These are phyloP conservation scores for Chelonia mydas DNA, from an alignment of 2,797 vertebrate genomes.

Conservation along the genomic window DNA sequence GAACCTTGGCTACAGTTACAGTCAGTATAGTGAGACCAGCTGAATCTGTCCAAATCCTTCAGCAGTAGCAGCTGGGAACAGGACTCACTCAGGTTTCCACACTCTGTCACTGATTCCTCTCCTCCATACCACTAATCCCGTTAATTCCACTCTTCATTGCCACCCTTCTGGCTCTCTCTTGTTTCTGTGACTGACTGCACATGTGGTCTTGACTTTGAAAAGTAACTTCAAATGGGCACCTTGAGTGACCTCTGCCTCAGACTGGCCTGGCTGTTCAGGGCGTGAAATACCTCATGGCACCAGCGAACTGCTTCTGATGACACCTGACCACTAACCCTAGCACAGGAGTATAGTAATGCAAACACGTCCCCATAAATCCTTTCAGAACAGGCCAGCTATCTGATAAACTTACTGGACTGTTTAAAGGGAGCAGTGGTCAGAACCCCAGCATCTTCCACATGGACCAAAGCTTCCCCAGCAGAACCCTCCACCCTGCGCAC, in stretches of 20 bases:
- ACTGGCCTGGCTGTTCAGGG: constrained; percentile 13
- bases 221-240: constrained; percentile 72
- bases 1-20: constrained; percentile 74
- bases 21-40: constrained; percentile 61
- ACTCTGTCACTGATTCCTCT: constrained; percentile 22
- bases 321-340: not conserved
- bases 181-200: constrained; percentile 65
- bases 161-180: constrained; percentile 32
- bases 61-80: constrained; percentile 79
- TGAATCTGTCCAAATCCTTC: constrained; percentile 69
- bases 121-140: constrained; percentile 66
- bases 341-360: not conserved
- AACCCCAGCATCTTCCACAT: not conserved
- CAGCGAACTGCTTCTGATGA: constrained; percentile 7
- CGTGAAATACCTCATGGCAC: not conserved
- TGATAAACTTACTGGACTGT: not conserved
- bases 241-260: constrained; percentile 57
- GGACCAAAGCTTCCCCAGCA: not conserved
- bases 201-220: constrained; percentile 77
- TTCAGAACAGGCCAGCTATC: not conserved
- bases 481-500: not conserved
- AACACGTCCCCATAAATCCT: not conserved
- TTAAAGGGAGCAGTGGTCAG: not conserved
- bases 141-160: constrained; percentile 65
- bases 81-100: constrained; percentile 64